These are phyloP conservation scores for Barnardius zonarius DNA, from an alignment of 2,113 vertebrate species.

Conservation along the genomic window DNA sequence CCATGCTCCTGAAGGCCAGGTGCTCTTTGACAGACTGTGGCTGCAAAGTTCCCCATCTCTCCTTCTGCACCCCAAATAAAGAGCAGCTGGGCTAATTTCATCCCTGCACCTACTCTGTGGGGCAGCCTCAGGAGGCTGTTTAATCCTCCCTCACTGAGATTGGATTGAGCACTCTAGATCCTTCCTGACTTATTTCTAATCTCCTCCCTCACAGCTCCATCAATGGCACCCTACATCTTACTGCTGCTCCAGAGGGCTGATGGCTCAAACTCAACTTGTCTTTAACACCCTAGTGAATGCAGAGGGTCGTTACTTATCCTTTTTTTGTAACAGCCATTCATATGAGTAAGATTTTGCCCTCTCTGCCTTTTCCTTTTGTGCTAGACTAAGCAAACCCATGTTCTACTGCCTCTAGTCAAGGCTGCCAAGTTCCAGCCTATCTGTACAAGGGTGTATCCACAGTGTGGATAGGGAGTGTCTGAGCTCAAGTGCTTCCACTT, in stretches of 20 bases:
- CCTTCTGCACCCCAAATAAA: neutral
- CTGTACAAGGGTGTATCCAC: neutral
- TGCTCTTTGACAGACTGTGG: neutral
- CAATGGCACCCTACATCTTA: neutral
- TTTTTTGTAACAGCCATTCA: neutral
- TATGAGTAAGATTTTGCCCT: neutral
- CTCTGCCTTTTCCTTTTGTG: neutral
- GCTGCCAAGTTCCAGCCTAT: neutral
- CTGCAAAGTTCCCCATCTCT: neutral
- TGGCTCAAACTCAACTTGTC: neutral
- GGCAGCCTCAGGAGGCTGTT: neutral
- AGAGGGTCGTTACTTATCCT: neutral
- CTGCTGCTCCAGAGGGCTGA: neutral
- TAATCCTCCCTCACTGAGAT: neutral
- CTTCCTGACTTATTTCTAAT: neutral
- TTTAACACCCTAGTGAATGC: neutral
- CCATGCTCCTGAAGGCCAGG: neutral
- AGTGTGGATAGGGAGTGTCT: accelerated
- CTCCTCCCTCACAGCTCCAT: neutral
- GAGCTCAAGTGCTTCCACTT: neutral
- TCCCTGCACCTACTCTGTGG: neutral
- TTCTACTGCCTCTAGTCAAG: neutral
- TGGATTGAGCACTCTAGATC: neutral
- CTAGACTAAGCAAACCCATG: neutral
- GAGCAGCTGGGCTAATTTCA: neutral